A percentile compares a stretch with the other conserved stretches of the same genome.
phyloP scores from a whole-genome alignment of 2,113 vertebrate genomes.

The Mastomys natalensis region DNA sequence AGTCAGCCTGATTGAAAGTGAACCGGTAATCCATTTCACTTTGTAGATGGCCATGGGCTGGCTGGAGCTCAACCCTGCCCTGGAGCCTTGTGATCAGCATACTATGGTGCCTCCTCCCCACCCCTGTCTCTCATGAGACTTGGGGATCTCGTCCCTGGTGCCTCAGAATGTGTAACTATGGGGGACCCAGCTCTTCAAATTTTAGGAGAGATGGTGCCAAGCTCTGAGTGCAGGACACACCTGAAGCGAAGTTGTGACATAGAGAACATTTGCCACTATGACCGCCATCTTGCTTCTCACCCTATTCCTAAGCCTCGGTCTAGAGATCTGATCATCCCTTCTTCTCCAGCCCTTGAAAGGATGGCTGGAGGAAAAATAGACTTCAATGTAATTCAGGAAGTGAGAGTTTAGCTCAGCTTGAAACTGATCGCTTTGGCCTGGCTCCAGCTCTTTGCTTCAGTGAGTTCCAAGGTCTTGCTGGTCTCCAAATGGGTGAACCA shows the following conservation, averaged over 20 bases:
- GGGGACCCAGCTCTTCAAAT: not conserved
- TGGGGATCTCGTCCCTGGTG: not conserved
- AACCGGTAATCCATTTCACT: conserved; percentile 82
- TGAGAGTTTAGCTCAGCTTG: not conserved
- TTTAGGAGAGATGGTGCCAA: not conserved
- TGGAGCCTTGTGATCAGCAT: not conserved
- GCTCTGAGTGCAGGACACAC: not conserved
- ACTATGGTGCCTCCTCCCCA: rapidly evolving
- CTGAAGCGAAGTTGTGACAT: rapidly evolving
- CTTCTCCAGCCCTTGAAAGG: too few species aligned
- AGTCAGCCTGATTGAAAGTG: conserved; percentile 88
- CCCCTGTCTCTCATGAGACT: rapidly evolving
- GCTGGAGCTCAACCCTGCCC: conserved; percentile 53
- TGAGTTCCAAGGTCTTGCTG: too few species aligned
- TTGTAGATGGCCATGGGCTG: conserved; percentile 74
- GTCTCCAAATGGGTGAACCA: not conserved
- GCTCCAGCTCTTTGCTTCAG: too few species aligned
- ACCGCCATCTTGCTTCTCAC: not conserved
- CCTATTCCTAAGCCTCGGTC: not conserved
- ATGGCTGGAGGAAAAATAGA: not conserved
- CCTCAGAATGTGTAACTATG: not conserved
- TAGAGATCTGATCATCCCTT: not conserved
- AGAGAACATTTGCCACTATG: rapidly evolving
- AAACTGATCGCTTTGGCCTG: not conserved
- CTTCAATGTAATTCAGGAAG: not conserved